A percentile compares a stretch with the other conserved stretches of the same genome.
Evolutionary conservation across 1,140 invertebrate genomes (phyloP).

Genomic region (Zaprionus nigranus): DNA sequence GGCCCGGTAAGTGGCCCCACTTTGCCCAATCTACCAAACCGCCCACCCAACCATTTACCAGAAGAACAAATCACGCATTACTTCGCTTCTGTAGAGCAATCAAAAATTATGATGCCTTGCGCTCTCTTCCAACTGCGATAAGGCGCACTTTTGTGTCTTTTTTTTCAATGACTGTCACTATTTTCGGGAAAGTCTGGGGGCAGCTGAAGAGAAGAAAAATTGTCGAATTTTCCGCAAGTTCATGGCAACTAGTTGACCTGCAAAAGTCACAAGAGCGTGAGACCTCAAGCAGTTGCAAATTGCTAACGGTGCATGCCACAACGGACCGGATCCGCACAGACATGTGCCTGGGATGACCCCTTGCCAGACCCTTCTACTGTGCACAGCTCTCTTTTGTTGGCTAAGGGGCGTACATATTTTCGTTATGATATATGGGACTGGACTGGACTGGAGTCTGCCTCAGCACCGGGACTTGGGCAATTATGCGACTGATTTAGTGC

Average conservation of each 20-base stretch:
- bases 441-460: constrained; percentile 1
- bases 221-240: constrained; percentile 58
- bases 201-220: constrained; percentile 21
- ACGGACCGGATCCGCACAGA: constrained; percentile 30
- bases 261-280: constrained; percentile 43
- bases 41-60: constrained; percentile 43
- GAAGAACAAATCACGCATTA: constrained; percentile 44
- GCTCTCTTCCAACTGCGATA: constrained; percentile 14
- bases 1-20: constrained; percentile 19
- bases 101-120: constrained; percentile 3
- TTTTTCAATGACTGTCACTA: constrained; percentile 15
- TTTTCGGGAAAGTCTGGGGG: constrained; percentile 21
- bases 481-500: constrained; percentile 81
- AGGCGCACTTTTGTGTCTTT: background rate
- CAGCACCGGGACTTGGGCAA: constrained; percentile 35
- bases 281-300: constrained; percentile 48
- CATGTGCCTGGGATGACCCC: constrained; percentile 8
- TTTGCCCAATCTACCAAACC: constrained; percentile 20
- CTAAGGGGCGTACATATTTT: constrained; percentile 73
- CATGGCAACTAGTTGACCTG: constrained; percentile 69
- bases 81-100: constrained; percentile 33
- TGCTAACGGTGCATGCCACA: constrained; percentile 54
- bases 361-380: constrained; percentile 12
- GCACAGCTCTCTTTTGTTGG: background rate
- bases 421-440: constrained; percentile 63